Percentiles rank a stretch among this genome's conserved stretches.
These are phyloP conservation scores for Melanostoma scalare DNA, from an alignment of 2,888 invertebrate genomes.

Conservation along the genomic window DNA sequence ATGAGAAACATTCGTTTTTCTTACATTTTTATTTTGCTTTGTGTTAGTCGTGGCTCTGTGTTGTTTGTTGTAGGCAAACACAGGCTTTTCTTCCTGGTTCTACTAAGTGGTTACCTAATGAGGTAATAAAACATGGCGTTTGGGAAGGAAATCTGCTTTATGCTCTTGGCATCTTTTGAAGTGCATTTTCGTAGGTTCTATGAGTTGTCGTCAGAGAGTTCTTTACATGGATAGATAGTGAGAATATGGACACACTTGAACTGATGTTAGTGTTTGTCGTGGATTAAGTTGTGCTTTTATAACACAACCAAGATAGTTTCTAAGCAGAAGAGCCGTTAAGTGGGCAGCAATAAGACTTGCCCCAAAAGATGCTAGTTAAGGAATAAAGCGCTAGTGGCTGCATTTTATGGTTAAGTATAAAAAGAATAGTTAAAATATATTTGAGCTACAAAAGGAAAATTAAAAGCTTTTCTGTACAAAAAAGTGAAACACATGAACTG, in stretches of 20 bases:
- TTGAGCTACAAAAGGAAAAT: too few relatives aligned
- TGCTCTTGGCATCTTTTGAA: conserved; percentile 27
- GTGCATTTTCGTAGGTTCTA: background rate
- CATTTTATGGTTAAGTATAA: too few relatives aligned
- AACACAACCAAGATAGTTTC: too few relatives aligned
- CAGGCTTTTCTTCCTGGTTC: conserved; percentile 30
- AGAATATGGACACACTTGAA: background rate
- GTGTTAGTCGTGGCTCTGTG: background rate
- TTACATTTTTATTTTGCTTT: background rate
- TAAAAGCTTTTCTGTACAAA: too few relatives aligned
- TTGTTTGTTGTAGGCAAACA: conserved; percentile 1
- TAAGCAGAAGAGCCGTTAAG: too few relatives aligned
- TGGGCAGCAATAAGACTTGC: too few relatives aligned
- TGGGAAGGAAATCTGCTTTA: conserved; percentile 15
- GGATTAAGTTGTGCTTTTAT: too few relatives aligned
- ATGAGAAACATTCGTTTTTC: conserved; percentile 21
- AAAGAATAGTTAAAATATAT: too few relatives aligned
- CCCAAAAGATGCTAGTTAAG: too few relatives aligned
- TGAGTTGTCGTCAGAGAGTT: background rate
- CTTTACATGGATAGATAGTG: background rate
- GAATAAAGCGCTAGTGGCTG: too few relatives aligned
- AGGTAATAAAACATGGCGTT: conserved; percentile 14
- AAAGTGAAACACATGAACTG: too few relatives aligned
- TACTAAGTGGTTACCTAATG: conserved; percentile 11
- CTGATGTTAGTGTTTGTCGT: background rate